Percentiles rank a stretch among this genome's conserved stretches.
phyloP scores from a whole-genome alignment of 2,113 vertebrate species.

The Cinclus mexicanus region DNA sequence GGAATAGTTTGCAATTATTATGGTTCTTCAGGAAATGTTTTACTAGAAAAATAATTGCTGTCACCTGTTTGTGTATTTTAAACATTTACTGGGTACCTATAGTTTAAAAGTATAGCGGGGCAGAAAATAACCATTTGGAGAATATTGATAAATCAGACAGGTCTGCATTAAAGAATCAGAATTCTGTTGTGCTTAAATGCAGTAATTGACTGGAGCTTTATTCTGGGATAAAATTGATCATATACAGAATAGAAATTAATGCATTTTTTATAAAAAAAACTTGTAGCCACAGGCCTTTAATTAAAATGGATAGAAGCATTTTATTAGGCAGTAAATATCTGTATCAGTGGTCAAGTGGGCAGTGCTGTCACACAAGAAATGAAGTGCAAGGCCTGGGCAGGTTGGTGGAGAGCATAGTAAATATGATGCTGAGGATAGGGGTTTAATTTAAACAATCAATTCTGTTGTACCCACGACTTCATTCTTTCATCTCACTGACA shows the following conservation, averaged over 20 bases:
- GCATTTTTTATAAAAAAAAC: neutral
- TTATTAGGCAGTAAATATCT: neutral
- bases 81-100: neutral
- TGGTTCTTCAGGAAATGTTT: neutral
- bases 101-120: neutral
- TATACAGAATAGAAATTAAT: neutral
- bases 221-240: neutral
- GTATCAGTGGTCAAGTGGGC: neutral
- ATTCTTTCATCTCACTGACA: conserved; percentile 23
- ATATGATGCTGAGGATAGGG: neutral
- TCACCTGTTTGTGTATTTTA: neutral
- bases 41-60: neutral
- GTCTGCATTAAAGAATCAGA: neutral
- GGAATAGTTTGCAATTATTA: neutral
- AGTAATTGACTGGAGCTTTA: neutral
- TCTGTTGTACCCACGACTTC: conserved; percentile 3
- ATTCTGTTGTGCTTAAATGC: neutral
- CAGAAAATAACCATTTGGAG: neutral
- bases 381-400: neutral
- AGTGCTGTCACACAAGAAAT: neutral
- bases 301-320: neutral
- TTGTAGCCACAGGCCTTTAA: neutral
- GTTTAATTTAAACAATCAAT: conserved; percentile 6
- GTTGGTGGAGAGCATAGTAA: neutral
- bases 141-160: neutral